Evolutionary conservation across 2,888 invertebrate genomes (phyloP).

Genomic region (Drosophila helvetica): DNA sequence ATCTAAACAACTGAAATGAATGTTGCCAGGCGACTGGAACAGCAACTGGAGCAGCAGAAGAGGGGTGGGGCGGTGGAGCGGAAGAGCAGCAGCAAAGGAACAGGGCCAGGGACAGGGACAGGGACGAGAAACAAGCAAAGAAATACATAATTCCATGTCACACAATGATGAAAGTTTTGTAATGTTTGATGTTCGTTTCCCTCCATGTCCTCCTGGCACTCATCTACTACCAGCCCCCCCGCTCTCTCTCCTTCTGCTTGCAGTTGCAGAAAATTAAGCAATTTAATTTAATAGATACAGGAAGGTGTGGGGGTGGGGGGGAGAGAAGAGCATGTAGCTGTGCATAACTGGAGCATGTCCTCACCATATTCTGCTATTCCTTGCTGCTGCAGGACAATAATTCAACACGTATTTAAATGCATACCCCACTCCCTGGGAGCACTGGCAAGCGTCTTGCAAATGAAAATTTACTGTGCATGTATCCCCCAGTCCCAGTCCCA

Average conservation of each 20-base stretch:
- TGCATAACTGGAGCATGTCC: constrained; percentile 40
- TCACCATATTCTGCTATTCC: constrained; percentile 38
- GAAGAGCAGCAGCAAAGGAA: constrained; percentile 5
- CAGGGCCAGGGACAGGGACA: background rate
- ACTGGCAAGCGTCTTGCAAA: constrained; percentile 62
- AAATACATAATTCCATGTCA: constrained; percentile 72
- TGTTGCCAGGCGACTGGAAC: constrained; percentile 55
- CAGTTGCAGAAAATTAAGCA: constrained; percentile 71
- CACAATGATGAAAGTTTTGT: constrained; percentile 77
- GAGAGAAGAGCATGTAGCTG: background rate
- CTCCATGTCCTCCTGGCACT: background rate
- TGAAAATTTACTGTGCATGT: constrained; percentile 77
- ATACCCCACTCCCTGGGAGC: constrained; percentile 42
- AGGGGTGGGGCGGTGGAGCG: constrained; percentile 3
- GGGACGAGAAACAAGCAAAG: constrained; percentile 39
- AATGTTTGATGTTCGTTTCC: constrained; percentile 60
- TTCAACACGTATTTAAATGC: constrained; percentile 77
- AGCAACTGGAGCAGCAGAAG: constrained; percentile 15
- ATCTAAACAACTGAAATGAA: constrained; percentile 76
- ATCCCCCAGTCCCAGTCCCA: constrained; percentile 30
- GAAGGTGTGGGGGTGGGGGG: background rate
- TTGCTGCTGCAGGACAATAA: constrained; percentile 66
- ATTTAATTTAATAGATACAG: constrained; percentile 76
- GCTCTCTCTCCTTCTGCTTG: constrained; percentile 16
- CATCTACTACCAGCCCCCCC: constrained; percentile 4